These are phyloP conservation scores for Geococcyx californianus DNA, from an alignment of 2,113 vertebrate species.

Conservation along the genomic window DNA sequence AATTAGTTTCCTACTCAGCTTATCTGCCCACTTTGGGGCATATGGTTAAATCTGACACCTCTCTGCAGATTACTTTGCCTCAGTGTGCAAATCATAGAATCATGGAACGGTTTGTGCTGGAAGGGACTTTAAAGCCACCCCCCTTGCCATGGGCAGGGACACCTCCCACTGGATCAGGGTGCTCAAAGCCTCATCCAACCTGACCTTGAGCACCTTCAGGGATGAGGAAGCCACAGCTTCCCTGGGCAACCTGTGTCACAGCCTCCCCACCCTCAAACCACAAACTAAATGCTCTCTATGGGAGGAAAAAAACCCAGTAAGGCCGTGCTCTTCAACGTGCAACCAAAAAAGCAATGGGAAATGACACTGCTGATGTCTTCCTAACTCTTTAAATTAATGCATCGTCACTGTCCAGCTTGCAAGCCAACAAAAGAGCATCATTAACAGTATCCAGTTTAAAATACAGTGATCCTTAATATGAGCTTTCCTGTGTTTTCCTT, in stretches of 20 bases:
- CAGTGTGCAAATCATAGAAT: not conserved
- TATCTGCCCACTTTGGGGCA: not conserved
- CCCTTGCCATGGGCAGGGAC: no score
- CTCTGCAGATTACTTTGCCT: not conserved
- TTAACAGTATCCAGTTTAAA: not conserved
- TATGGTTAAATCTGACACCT: not conserved
- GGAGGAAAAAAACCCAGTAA: not conserved
- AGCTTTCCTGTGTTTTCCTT: not conserved
- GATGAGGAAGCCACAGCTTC: no score
- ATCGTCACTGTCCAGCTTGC: not conserved
- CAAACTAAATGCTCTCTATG: not conserved
- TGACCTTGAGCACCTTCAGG: no score
- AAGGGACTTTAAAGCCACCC: no score
- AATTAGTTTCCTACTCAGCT: not conserved
- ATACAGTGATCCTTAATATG: not conserved
- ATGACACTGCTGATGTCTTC: not conserved
- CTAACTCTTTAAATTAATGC: not conserved
- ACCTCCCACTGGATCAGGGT: no score
- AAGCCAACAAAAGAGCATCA: not conserved
- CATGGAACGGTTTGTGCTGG: no score
- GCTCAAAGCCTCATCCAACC: no score
- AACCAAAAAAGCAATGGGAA: not conserved
- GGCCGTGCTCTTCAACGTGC: accelerated
- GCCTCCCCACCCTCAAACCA: no score
- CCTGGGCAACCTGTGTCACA: no score